phyloP scores from a whole-genome alignment of 2,797 vertebrate genomes.

The Hirundo rustica region DNA sequence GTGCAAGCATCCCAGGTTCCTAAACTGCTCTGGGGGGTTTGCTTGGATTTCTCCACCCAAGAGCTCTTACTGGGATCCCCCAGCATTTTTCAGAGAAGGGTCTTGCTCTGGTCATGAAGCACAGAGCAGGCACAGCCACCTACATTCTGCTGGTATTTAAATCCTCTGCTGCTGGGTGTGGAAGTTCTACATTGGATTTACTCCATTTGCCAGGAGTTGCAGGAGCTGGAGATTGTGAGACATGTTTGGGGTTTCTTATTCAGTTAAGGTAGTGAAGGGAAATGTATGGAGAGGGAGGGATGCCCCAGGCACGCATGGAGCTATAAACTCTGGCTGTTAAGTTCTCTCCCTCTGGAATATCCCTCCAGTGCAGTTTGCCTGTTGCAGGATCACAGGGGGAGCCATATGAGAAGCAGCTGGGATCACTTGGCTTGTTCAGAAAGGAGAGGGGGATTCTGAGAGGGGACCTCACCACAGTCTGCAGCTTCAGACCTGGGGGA shows the following conservation, averaged over 20 bases:
- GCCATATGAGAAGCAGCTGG: background rate
- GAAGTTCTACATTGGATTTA: background rate
- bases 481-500: background rate
- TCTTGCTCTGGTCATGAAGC: background rate
- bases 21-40: background rate
- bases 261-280: background rate
- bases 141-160: background rate
- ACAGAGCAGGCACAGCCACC: background rate
- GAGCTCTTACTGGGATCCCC: background rate
- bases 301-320: background rate
- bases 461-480: background rate
- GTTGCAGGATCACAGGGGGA: background rate
- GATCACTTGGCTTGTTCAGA: background rate
- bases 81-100: background rate
- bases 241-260: background rate
- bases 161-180: background rate
- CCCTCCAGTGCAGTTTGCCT: background rate
- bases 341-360: background rate
- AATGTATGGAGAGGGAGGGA: background rate
- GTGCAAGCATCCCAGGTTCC: background rate
- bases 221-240: background rate
- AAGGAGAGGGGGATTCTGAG: background rate
- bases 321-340: background rate
- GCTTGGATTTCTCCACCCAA: background rate
- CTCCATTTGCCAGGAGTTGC: background rate